Evolutionary conservation across 2,888 invertebrate genomes (phyloP), one percentile per base, ranked within the genome.

Genomic region (Patella ulyssiponensis): DNA sequence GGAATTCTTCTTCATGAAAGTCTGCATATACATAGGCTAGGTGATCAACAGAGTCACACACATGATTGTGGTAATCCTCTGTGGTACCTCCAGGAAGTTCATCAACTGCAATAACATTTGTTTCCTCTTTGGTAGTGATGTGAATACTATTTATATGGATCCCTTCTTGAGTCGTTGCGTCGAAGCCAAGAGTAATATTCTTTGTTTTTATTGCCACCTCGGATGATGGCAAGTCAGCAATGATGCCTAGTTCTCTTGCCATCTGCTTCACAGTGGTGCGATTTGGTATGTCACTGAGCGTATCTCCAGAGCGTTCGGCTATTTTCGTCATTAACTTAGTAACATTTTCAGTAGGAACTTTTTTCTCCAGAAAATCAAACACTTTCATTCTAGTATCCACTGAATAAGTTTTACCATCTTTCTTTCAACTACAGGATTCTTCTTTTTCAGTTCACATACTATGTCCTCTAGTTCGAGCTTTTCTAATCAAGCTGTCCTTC

Each of bases 111-210:
- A 64, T 53, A 15, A 69, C 76, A 23, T 58, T 11, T 71, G 76
- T 79, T 51, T 71, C 73, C 9, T 73, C 56, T 58, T 44, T 44
- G 20, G 71, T 81, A 15, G 81, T 81, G 54, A 81, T 12, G 58
- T 81, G 81, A 33, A 81, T 72, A 52, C 77, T 74, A 74, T 81
- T 81, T 3, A 81, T 73, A 58, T 81, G 80, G 27, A 69, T 53
- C 7, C 78, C 80, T 71, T 81, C 81, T 64, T 81, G 81, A 3
- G 81, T 81, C 0, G 78, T 81, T 14, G 80, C 74, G 54, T 81
- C 78, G 23, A 81, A 81, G 14, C 80, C 81, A 17, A 81, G 51
- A 9, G 81, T 81, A 15, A 79, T 23, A 23, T 80, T 33, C 9
- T 73, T 54, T 14, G 53, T 71, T 20, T n/a, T 44, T 15, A 80